Percentiles rank a stretch among this genome's conserved stretches.
Conservation (phyloP, 2,113 vertebrate genomes). For the Clarias magur region DNA sequence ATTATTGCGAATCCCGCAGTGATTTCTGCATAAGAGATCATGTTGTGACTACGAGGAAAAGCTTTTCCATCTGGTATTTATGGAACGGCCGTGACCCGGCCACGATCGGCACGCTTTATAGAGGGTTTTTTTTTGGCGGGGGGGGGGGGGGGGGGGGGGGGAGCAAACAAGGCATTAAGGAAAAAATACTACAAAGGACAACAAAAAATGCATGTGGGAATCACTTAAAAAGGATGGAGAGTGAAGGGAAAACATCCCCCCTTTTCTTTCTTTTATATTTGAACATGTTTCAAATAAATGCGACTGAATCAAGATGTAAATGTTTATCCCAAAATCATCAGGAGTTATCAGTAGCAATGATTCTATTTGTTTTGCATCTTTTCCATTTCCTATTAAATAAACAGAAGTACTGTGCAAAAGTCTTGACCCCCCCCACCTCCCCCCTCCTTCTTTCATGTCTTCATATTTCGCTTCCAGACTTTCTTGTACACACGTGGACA, state of each 20-base stretch:
- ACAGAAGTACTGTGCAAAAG: no score
- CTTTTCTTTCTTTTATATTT: background rate
- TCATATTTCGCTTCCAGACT: no score
- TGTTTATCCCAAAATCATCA: background rate
- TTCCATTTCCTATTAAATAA: no score
- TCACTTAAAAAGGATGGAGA: background rate
- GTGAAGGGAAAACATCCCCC: no score
- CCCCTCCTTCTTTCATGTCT: no score
- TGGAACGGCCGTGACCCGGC: background rate
- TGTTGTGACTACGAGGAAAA: conserved; percentile 22
- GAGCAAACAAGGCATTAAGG: background rate
- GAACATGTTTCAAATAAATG: background rate
- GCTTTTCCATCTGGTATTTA: conserved; percentile 32
- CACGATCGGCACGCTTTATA: background rate
- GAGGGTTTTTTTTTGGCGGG: no score
- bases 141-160: no score
- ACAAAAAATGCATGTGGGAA: background rate
- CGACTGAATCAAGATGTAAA: background rate
- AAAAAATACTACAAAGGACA: background rate
- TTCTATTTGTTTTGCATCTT: background rate
- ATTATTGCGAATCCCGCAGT: conserved; percentile 21
- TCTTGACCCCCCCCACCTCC: no score
- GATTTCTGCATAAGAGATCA: conserved; percentile 23
- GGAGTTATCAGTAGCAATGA: background rate
- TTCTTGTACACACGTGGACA: no score